Evolutionary conservation across 2,797 vertebrate genomes (phyloP).

Genomic region (Distichodus sexfasciatus): DNA sequence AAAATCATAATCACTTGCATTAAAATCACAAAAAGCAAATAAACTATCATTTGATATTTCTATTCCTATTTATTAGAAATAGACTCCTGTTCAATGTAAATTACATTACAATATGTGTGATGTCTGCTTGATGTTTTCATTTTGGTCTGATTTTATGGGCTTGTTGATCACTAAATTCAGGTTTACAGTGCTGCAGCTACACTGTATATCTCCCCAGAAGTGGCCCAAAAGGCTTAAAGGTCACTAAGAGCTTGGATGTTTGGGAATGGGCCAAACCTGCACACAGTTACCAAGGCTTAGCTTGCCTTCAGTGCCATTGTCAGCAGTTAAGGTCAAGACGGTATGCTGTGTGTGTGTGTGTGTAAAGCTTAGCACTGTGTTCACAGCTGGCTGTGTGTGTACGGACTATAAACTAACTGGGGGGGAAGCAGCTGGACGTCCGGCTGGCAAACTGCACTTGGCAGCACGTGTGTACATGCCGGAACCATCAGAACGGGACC

Average conservation of each 20-base stretch:
- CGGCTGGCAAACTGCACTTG: slow-evolving; percentile 26
- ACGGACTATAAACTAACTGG: slow-evolving; percentile 35
- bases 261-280: slow-evolving; percentile 8
- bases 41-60: too few species aligned
- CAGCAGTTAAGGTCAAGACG: slow-evolving; percentile 32
- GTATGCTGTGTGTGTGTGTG: slow-evolving; percentile 41
- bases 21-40: too few species aligned
- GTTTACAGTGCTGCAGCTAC: slow-evolving; percentile 9
- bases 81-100: too few species aligned
- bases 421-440: slow-evolving; percentile 23
- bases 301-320: slow-evolving; percentile 25
- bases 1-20: too few species aligned
- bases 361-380: slow-evolving; percentile 29
- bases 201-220: slow-evolving; percentile 4
- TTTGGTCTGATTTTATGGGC: too few species aligned
- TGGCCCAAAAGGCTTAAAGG: slow-evolving; percentile 2
- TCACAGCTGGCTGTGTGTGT: slow-evolving; percentile 49
- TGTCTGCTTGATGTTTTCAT: too few species aligned
- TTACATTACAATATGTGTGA: too few species aligned
- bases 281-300: slow-evolving; percentile 24
- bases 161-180: too few species aligned
- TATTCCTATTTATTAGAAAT: too few species aligned
- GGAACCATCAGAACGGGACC: slow-evolving; percentile 18
- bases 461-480: slow-evolving; percentile 4
- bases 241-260: slow-evolving; percentile 3